Evolutionary conservation across 2,888 invertebrate genomes (phyloP), one percentile per base, ranked within the genome.

Genomic region (Hydrotaea cyrtoneurina): DNA sequence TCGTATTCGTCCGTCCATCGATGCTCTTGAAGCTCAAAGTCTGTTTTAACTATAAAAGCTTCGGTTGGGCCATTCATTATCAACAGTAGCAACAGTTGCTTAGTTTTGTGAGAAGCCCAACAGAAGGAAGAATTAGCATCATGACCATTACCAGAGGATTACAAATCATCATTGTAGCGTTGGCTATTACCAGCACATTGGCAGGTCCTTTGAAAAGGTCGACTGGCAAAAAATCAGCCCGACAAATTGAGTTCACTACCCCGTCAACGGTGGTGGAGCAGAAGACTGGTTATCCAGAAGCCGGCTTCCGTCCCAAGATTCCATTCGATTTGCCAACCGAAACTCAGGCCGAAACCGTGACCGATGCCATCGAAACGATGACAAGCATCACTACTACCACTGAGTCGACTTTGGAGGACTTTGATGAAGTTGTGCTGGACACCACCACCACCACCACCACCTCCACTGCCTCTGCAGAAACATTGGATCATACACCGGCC

Each of bases 261-360:
- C 53, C 77, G 2, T 62, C 66, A n/a, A 26, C 71, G 11, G 50
- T 59, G 8, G 46, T 74, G 15, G 83, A 88, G 36, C 86, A 87
- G n/a, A 88, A 86, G 39, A 90, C 91, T 3, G 91, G 91, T 3
- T 91, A 91, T 80, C 91, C 91, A 26, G 89, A 90, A 11, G 90
- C 91, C n/a, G 91, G 91, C 2, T 91, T 89, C 55, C 88, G 91
- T 0, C 91, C 91, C 2, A 87, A 82, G 39, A 88, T 91, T 53
- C 75, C 91, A 0, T 91, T 91, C 55, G 89, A 88, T 55, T 82
- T 91, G 78, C 91, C 91, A 66, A 86, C 81, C 69, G 90, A 89
- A 53, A 80, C 80, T 13, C 86, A 87, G 66, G 87, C 88, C 5
- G 86, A 88, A 31, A 69, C 85, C 50, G 64, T 79, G 15, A 86